Conservation (phyloP, 2,888 invertebrate genomes). For the Heteromyza rotundicornis region DNA sequence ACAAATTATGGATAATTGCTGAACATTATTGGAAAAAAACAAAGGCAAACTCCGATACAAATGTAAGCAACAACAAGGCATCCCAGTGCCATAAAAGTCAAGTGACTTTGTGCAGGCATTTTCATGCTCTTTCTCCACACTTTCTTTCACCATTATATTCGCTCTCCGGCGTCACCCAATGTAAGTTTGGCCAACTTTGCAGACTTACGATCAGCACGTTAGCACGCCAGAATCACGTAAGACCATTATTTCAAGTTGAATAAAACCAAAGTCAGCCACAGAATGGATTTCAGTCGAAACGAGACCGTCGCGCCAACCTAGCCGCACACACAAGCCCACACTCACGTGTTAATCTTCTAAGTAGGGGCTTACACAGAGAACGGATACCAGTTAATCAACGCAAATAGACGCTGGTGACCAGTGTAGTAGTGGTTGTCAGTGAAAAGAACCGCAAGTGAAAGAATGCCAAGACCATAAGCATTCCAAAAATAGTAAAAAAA, state of each 20-base stretch:
- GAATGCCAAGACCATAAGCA: too few relatives aligned
- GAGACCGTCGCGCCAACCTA: conserved; percentile 8
- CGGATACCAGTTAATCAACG: background rate
- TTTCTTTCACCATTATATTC: background rate
- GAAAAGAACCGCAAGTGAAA: conserved; percentile 1
- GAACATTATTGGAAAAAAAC: too few relatives aligned
- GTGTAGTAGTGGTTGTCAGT: background rate
- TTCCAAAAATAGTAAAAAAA: background rate
- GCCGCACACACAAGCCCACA: background rate
- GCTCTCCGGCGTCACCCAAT: background rate
- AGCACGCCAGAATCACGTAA: background rate
- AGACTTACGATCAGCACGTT: background rate
- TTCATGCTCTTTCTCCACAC: too few relatives aligned
- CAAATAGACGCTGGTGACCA: background rate
- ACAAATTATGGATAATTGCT: too few relatives aligned
- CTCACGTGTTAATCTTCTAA: background rate
- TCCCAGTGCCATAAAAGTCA: too few relatives aligned
- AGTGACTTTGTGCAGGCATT: too few relatives aligned
- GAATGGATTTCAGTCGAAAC: conserved; percentile 12
- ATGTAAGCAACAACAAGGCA: too few relatives aligned
- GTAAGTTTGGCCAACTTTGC: background rate
- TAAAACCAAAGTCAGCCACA: conserved; percentile 10
- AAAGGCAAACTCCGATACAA: too few relatives aligned
- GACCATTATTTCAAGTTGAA: conserved; percentile 4
- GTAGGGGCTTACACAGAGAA: background rate